phyloP scores from a whole-genome alignment of 1,140 invertebrate species.

The Procambarus clarkii region DNA sequence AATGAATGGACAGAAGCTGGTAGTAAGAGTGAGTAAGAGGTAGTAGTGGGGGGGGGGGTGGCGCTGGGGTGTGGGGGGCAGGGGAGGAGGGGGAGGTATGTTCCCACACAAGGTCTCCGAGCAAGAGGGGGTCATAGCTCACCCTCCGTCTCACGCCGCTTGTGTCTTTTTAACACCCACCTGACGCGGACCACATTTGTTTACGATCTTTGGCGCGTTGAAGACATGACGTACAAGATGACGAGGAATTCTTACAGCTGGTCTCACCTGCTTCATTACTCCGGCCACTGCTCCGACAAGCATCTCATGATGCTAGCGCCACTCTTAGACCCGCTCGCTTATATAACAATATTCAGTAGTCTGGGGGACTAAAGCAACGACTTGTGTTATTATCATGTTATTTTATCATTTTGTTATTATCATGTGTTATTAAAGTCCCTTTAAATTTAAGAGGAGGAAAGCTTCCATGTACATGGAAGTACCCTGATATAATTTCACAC shows the following conservation, averaged over 20 bases:
- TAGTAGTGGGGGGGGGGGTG: background rate
- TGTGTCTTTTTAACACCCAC: background rate
- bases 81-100: background rate
- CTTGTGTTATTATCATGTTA: no score
- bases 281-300: no score
- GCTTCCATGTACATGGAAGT: no score
- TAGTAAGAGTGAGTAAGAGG: background rate
- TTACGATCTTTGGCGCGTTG: background rate
- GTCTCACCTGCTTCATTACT: background rate
- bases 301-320: no score
- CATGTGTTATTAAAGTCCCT: no score
- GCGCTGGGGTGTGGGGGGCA: background rate
- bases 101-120: background rate
- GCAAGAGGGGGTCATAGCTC: background rate
- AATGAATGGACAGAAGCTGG: background rate
- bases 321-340: no score
- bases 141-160: background rate
- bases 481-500: no score
- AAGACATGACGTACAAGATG: background rate
- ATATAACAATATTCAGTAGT: no score
- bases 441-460: no score
- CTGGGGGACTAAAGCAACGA: no score
- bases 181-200: background rate
- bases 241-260: background rate
- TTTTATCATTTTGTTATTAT: no score